Conservation (phyloP, 2,113 vertebrate species). For the Cygnus buccinator region DNA sequence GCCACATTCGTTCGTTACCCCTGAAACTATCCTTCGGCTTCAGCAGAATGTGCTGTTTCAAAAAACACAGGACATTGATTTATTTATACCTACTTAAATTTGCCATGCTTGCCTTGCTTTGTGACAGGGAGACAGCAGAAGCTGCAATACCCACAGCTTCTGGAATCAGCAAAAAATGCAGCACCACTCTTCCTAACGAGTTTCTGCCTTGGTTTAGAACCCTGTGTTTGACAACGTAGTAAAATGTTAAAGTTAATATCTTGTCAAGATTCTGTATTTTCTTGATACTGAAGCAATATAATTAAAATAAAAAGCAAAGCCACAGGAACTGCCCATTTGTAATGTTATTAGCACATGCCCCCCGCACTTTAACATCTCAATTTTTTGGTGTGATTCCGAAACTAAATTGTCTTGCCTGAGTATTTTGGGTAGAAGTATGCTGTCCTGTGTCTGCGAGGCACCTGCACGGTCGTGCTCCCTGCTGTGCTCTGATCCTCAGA, state of each 20-base stretch:
- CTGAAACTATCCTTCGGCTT: slow-evolving; percentile 50
- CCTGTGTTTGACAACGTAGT: neutral
- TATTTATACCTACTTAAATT: slow-evolving; percentile 67
- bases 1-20: slow-evolving; percentile 42
- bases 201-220: neutral
- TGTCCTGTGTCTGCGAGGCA: accelerated
- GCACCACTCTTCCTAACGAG: slow-evolving; percentile 24
- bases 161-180: slow-evolving; percentile 45
- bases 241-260: neutral
- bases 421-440: neutral
- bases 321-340: neutral
- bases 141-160: slow-evolving; percentile 3
- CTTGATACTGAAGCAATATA: neutral
- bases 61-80: slow-evolving; percentile 47
- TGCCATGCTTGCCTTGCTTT: slow-evolving; percentile 51
- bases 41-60: slow-evolving; percentile 46
- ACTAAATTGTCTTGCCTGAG: neutral
- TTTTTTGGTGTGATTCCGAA: neutral
- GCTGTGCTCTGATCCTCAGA: neutral
- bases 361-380: neutral
- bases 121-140: slow-evolving; percentile 49
- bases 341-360: neutral
- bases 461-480: neutral
- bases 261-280: neutral
- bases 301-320: neutral